Evolutionary conservation across 2,888 invertebrate species (phyloP).

Genomic region (Mythimna albipuncta): DNA sequence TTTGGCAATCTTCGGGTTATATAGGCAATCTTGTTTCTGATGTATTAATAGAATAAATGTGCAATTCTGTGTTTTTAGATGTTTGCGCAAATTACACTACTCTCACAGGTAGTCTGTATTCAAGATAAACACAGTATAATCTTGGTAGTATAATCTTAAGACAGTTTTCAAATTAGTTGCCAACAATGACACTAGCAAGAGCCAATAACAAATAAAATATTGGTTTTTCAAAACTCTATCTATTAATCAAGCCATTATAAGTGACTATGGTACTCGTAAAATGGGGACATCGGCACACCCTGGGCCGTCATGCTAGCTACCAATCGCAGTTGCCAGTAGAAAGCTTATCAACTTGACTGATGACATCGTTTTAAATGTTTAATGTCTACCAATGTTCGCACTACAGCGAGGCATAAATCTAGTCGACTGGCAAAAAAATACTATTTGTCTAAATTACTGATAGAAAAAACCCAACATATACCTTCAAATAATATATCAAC

Average conservation of each 20-base stretch:
- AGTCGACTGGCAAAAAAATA: neutral
- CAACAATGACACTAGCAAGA: neutral
- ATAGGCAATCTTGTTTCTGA: too few species aligned
- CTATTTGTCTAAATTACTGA: neutral
- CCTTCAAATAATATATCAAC: neutral
- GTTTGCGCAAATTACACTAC: too few species aligned
- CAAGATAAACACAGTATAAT: too few species aligned
- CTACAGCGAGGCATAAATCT: conserved; percentile 16
- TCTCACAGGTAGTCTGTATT: too few species aligned
- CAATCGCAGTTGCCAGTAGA: neutral
- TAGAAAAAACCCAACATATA: neutral
- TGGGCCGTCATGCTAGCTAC: neutral
- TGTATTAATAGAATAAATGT: too few species aligned
- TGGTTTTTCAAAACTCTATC: neutral
- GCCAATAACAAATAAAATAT: neutral
- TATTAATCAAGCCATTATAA: conserved; percentile 2
- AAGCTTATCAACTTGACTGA: conserved; percentile 30
- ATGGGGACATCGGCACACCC: neutral
- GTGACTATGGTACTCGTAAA: neutral
- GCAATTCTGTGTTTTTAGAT: too few species aligned
- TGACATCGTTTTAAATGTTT: conserved; percentile 35
- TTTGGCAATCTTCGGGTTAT: too few species aligned
- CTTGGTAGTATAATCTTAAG: too few species aligned
- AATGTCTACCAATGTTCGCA: conserved; percentile 26
- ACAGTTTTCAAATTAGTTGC: too few species aligned